These are phyloP conservation scores for Melitaea athalia DNA, from an alignment of 2,888 invertebrate genomes.

Conservation along the genomic window DNA sequence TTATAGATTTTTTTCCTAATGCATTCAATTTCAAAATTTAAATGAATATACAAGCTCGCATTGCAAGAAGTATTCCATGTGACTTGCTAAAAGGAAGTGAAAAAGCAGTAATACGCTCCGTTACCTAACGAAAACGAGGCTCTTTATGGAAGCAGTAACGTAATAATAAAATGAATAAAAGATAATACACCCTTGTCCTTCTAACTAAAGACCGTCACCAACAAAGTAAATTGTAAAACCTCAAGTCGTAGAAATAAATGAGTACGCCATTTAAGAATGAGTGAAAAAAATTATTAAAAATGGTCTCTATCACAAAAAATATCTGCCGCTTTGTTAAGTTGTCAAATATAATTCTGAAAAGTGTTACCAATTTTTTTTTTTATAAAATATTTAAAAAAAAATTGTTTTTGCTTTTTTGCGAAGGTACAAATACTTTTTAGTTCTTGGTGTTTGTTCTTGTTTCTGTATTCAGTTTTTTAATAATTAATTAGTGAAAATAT, in stretches of 20 bases:
- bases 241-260: background rate
- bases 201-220: background rate
- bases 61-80: too few species aligned
- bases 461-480: too few species aligned
- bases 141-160: background rate
- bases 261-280: background rate
- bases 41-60: too few species aligned
- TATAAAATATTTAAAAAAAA: too few species aligned
- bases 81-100: background rate
- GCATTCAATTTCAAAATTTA: too few species aligned
- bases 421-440: too few species aligned
- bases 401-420: too few species aligned
- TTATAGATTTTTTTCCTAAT: too few species aligned
- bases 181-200: constrained; percentile 3
- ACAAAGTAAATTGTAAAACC: background rate
- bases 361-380: too few species aligned
- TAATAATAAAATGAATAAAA: constrained; percentile 15
- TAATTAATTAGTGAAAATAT: too few species aligned
- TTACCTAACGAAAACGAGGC: constrained; percentile 7
- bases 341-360: background rate
- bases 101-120: constrained; percentile 1
- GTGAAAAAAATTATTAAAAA: background rate
- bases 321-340: background rate
- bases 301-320: background rate
- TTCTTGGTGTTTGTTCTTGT: too few species aligned